These are phyloP conservation scores for Trypoxylon attenuatum DNA, from an alignment of 2,888 invertebrate genomes.

Conservation along the genomic window DNA sequence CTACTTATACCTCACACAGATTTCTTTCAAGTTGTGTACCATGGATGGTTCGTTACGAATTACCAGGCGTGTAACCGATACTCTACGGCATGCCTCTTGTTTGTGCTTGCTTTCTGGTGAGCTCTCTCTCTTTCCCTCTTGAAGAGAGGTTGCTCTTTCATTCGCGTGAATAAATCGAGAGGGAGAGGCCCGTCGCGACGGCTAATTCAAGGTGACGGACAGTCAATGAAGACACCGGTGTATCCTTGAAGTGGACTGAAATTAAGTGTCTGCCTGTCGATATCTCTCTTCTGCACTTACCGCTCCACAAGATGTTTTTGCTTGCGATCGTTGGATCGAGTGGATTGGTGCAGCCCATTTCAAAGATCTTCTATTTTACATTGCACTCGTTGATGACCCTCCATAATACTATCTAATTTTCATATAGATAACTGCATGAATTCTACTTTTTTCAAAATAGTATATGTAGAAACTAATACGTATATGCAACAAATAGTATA, in stretches of 20 bases:
- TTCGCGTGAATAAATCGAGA: conserved; percentile 10
- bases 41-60: conserved; percentile 11
- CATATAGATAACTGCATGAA: too few relatives aligned
- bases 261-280: conserved; percentile 38
- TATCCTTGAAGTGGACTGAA: conserved; percentile 36
- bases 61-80: conserved; percentile 2
- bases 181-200: conserved; percentile 24
- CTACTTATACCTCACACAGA: too few relatives aligned
- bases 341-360: too few relatives aligned
- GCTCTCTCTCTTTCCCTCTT: not conserved
- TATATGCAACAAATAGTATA: too few relatives aligned
- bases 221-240: conserved; percentile 41
- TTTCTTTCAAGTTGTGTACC: conserved; percentile 5
- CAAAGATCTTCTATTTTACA: too few relatives aligned
- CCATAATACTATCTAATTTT: too few relatives aligned
- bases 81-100: conserved; percentile 14
- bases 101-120: not conserved
- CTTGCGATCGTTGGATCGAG: conserved; percentile 3
- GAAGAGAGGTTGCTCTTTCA: conserved; percentile 13
- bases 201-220: conserved; percentile 49
- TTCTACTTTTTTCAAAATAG: too few relatives aligned
- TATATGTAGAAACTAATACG: too few relatives aligned
- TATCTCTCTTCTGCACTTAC: conserved; percentile 11
- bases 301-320: not conserved
- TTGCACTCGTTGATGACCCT: too few relatives aligned